Conservation (phyloP, 2,888 invertebrate species). For the Caenorhabditis sp. region DNA sequence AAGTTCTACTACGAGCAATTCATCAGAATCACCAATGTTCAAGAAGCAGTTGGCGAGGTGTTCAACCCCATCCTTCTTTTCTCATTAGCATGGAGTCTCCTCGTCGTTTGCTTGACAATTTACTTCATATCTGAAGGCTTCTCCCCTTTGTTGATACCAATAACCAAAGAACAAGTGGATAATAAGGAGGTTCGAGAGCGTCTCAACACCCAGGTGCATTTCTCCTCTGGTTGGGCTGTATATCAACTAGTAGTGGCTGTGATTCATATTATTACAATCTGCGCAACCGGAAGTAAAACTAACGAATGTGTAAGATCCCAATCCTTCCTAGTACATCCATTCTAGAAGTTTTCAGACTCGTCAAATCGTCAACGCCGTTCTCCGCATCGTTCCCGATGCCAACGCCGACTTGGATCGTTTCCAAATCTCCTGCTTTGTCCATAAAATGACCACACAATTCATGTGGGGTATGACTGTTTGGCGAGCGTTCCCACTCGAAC, state of each 20-base stretch:
- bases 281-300: slow-evolving; percentile 64
- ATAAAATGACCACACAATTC: slow-evolving; percentile 69
- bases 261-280: slow-evolving; percentile 61
- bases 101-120: slow-evolving; percentile 64
- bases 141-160: slow-evolving; percentile 55
- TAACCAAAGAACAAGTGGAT: slow-evolving; percentile 57
- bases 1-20: slow-evolving; percentile 69
- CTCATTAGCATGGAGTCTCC: slow-evolving; percentile 64
- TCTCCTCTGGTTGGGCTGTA: slow-evolving; percentile 64
- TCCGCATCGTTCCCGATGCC: slow-evolving; percentile 65
- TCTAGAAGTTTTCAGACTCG: slow-evolving; percentile 54
- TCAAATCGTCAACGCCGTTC: slow-evolving; percentile 64
- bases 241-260: slow-evolving; percentile 62
- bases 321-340: too few species aligned
- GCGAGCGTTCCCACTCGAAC: slow-evolving; percentile 68
- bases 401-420: slow-evolving; percentile 66
- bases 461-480: slow-evolving; percentile 71
- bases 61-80: slow-evolving; percentile 67
- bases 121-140: slow-evolving; percentile 65
- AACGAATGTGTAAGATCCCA: slow-evolving; percentile 60
- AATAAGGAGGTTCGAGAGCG: slow-evolving; percentile 38
- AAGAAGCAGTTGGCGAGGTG: slow-evolving; percentile 63
- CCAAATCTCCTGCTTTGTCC: slow-evolving; percentile 68
- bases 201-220: slow-evolving; percentile 57
- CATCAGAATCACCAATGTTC: slow-evolving; percentile 61